Conservation (phyloP, 2,888 invertebrate genomes). For the Apamea sordens region DNA sequence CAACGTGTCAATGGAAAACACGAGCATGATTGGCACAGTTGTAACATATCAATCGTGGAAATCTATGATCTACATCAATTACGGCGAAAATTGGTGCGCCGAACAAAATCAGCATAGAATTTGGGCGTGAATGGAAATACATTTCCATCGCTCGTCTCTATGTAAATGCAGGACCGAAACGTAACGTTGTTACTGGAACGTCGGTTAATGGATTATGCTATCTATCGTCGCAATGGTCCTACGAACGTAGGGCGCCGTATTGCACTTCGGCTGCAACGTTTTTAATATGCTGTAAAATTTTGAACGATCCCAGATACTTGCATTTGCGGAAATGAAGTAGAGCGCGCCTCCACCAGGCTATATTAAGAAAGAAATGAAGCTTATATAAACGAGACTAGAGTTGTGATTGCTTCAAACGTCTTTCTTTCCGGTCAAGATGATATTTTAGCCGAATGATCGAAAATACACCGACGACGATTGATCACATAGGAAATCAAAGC, state of each 20-base stretch:
- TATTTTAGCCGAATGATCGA: constrained; percentile 18
- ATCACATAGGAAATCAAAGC: constrained; percentile 33
- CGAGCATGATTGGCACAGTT: constrained; percentile 20
- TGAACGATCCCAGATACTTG: constrained; percentile 69
- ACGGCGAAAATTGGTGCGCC: constrained; percentile 54
- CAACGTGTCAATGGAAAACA: constrained; percentile 29
- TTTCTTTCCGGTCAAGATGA: constrained; percentile 31
- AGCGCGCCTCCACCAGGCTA: constrained; percentile 50
- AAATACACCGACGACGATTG: constrained; percentile 36
- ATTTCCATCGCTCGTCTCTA: constrained; percentile 79
- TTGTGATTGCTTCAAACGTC: constrained; percentile 57
- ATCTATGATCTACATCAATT: constrained; percentile 56
- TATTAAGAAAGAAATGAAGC: constrained; percentile 45
- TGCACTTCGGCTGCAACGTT: constrained; percentile 64
- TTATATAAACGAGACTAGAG: constrained; percentile 31
- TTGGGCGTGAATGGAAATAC: constrained; percentile 78
- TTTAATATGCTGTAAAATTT: constrained; percentile 72
- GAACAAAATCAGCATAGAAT: constrained; percentile 78
- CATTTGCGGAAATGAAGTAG: constrained; percentile 73
- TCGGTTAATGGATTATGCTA: constrained; percentile 80
- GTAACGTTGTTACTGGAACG: constrained; percentile 81
- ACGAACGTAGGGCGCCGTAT: constrained; percentile 52
- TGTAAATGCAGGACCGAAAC: constrained; percentile 82
- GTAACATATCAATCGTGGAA: constrained; percentile 35
- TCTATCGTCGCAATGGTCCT: constrained; percentile 72